Evolutionary conservation across 2,113 vertebrate species (phyloP).

Genomic region (Chloropsis hardwickii): DNA sequence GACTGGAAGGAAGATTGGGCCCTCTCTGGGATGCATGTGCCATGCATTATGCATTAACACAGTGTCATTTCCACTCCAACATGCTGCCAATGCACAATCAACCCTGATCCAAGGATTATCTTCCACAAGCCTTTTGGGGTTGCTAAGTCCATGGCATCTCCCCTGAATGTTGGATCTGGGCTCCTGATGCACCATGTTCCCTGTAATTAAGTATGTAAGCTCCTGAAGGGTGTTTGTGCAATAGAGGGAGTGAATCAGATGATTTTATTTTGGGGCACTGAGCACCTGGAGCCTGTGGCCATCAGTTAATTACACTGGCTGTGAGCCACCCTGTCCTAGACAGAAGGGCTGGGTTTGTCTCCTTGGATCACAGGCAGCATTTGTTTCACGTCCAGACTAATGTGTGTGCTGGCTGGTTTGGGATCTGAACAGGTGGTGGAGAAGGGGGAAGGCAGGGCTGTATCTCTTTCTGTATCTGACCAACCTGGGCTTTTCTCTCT

Average conservation of each 20-base stretch:
- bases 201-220: not conserved
- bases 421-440: not conserved
- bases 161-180: not conserved
- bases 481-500: not conserved
- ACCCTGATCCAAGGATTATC: not conserved
- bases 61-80: not conserved
- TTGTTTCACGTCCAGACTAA: not conserved
- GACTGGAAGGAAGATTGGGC: not conserved
- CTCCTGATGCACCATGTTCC: not conserved
- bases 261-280: not conserved
- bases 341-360: not conserved
- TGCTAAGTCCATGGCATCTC: not conserved
- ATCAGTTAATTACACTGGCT: not conserved
- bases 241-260: not conserved
- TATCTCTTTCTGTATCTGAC: not conserved
- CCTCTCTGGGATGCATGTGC: not conserved
- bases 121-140: not conserved
- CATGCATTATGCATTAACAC: not conserved
- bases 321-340: not conserved
- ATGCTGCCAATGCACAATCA: accelerated
- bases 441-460: not conserved
- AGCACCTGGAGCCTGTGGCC: not conserved
- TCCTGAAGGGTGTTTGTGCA: not conserved
- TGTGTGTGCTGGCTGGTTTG: not conserved
- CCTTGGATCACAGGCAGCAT: not conserved